A percentile compares a stretch with the other conserved stretches of the same genome.
Conservation (phyloP, 2,888 invertebrate species). For the Uropetala carovei region DNA sequence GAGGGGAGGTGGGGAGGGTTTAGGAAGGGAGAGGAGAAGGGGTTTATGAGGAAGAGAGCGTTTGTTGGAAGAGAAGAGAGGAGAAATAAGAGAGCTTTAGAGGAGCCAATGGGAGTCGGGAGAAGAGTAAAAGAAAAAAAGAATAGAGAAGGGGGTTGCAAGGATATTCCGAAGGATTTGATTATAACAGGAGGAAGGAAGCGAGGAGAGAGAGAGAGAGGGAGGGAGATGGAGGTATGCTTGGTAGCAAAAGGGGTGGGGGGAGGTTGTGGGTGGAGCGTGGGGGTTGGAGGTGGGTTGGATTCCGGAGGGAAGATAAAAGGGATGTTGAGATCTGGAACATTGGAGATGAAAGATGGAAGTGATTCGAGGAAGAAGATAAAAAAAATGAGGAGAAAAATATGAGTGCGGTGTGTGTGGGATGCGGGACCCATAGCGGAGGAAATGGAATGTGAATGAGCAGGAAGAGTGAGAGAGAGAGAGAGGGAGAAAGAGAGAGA, state of each 20-base stretch:
- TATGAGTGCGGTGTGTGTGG: neutral
- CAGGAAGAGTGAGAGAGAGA: neutral
- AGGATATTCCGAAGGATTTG: conserved; percentile 9
- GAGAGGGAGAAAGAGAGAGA: neutral
- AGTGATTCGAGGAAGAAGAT: neutral
- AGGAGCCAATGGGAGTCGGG: neutral
- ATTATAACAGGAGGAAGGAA: neutral
- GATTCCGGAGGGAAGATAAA: neutral
- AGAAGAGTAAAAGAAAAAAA: neutral
- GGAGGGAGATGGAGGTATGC: neutral
- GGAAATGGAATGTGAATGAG: neutral
- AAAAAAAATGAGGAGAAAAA: neutral
- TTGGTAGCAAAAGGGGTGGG: no score
- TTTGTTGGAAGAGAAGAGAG: neutral
- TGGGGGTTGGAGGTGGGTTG: no score
- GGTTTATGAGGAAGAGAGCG: neutral
- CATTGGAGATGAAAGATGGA: conserved; percentile 25
- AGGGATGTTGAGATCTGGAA: neutral
- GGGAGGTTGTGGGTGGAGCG: neutral
- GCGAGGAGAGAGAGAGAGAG: neutral
- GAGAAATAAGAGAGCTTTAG: neutral
- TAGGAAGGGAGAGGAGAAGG: neutral
- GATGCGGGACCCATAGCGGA: neutral
- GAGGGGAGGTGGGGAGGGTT: neutral
- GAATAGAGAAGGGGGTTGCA: no score